Conservation (phyloP, 1,140 invertebrate species). For the Calliphora vicina region DNA sequence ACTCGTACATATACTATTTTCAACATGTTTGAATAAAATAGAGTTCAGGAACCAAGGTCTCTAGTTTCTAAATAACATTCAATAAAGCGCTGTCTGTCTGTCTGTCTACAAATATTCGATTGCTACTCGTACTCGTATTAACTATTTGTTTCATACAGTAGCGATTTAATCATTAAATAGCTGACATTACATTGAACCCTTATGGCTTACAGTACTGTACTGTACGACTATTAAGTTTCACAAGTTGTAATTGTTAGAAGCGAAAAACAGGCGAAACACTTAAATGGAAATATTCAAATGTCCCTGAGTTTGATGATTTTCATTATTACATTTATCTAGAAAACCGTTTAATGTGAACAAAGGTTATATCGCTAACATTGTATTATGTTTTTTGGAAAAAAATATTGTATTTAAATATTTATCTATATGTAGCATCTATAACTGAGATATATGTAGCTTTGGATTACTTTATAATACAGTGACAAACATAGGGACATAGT, state of each 20-base stretch:
- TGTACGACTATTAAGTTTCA: not conserved
- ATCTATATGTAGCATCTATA: too few relatives aligned
- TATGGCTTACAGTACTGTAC: not conserved
- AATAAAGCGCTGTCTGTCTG: not conserved
- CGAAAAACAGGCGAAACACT: not conserved
- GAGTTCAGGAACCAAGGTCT: slow-evolving; percentile 35
- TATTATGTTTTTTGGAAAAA: not conserved
- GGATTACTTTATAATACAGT: too few relatives aligned
- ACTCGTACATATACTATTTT: not conserved
- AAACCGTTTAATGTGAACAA: not conserved
- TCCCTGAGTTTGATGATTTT: not conserved
- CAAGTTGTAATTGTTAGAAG: not conserved
- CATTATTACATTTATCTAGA: not conserved
- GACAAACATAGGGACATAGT: too few relatives aligned
- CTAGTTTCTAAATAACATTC: not conserved
- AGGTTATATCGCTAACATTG: not conserved
- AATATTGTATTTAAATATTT: not conserved
- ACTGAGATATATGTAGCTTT: too few relatives aligned
- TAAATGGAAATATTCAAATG: not conserved
- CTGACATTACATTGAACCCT: slow-evolving; percentile 33
- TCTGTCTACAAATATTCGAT: not conserved
- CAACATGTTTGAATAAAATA: not conserved
- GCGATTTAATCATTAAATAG: slow-evolving; percentile 36
- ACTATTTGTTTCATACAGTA: slow-evolving; percentile 4
- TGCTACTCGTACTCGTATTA: not conserved